Conservation (phyloP, 2,888 invertebrate genomes). For the Embidobia sp. region DNA sequence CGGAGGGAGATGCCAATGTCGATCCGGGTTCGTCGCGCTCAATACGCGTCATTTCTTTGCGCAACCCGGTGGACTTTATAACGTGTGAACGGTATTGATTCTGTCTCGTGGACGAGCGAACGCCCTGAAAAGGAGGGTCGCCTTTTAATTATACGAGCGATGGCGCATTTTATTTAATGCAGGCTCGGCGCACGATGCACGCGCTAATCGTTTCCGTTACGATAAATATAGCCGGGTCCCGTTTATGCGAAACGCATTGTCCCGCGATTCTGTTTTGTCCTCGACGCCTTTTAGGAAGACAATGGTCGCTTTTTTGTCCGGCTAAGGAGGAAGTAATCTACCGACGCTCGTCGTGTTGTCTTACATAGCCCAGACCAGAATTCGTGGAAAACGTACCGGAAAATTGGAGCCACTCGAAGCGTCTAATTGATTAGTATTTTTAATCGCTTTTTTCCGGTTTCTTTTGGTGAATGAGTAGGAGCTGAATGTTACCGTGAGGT, state of each 20-base stretch:
- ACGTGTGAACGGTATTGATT: constrained; percentile 8
- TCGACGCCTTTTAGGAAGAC: too few species aligned
- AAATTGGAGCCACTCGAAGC: too few species aligned
- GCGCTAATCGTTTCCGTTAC: constrained; percentile 20
- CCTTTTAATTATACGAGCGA: constrained; percentile 22
- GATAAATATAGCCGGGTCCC: constrained; percentile 27
- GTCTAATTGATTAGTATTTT: too few species aligned
- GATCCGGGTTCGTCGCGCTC: not conserved
- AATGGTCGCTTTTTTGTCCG: too few species aligned
- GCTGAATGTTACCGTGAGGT: too few species aligned
- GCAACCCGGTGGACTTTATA: constrained; percentile 1
- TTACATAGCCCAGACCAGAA: too few species aligned
- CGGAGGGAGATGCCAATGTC: not conserved
- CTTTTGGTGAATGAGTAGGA: too few species aligned
- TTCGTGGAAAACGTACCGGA: too few species aligned
- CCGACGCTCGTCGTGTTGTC: too few species aligned
- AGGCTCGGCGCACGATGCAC: not conserved
- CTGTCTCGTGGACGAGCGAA: not conserved
- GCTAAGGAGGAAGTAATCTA: too few species aligned
- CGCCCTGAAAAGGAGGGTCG: not conserved
- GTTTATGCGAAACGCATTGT: constrained; percentile 19
- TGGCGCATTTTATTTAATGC: constrained; percentile 28
- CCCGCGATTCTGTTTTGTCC: constrained; percentile 11
- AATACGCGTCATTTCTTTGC: constrained; percentile 30
- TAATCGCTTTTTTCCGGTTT: too few species aligned